These are phyloP conservation scores for Lipophrys pholis DNA, from an alignment of 2,113 vertebrate genomes.

Conservation along the genomic window DNA sequence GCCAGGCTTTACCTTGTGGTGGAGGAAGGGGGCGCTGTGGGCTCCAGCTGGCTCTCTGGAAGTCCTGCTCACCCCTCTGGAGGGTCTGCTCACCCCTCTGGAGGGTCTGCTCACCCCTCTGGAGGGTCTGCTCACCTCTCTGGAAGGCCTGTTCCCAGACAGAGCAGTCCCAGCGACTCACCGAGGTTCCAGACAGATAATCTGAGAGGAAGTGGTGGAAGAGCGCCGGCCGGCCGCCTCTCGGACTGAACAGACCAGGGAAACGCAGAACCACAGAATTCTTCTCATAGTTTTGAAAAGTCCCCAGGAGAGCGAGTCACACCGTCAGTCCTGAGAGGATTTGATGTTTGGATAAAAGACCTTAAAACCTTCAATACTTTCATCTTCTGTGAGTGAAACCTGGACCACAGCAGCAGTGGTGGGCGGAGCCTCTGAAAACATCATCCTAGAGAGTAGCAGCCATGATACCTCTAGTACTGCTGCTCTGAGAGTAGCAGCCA, in stretches of 20 bases:
- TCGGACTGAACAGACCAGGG: constrained; percentile 32
- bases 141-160: constrained; percentile 49
- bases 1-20: constrained; percentile 30
- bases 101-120: background rate
- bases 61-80: background rate
- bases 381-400: too few relatives aligned
- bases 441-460: too few relatives aligned
- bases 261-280: constrained; percentile 72
- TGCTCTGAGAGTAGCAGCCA: too few relatives aligned
- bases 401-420: too few relatives aligned
- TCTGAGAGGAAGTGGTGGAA: constrained; percentile 77
- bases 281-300: constrained; percentile 65
- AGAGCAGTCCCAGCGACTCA: constrained; percentile 60
- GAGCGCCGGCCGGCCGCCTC: constrained; percentile 55
- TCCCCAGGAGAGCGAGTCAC: constrained; percentile 1
- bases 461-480: too few relatives aligned
- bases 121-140: background rate
- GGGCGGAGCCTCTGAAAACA: too few relatives aligned
- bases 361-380: too few relatives aligned
- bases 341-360: too few relatives aligned
- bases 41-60: too few relatives aligned
- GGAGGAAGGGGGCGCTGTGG: background rate
- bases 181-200: constrained; percentile 76
- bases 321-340: too few relatives aligned
- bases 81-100: background rate